These are phyloP conservation scores for Brachionus koreanus DNA, from an alignment of 1,140 invertebrate genomes.

Conservation along the genomic window DNA sequence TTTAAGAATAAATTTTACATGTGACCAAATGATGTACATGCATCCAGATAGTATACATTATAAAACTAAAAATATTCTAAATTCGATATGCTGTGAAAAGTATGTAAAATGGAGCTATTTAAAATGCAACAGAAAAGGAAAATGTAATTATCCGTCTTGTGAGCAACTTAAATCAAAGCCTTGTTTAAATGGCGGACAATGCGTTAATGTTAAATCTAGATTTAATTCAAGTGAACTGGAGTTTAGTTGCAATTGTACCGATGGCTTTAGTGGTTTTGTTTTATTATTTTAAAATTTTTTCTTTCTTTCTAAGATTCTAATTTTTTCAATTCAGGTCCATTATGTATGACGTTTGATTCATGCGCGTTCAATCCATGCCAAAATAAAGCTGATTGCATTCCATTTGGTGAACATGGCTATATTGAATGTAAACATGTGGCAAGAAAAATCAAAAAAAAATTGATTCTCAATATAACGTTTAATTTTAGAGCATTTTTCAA, in stretches of 20 bases:
- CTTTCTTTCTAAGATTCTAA: background rate
- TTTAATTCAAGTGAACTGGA: background rate
- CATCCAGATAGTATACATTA: background rate
- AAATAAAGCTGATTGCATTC: background rate
- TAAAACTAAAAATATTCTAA: background rate
- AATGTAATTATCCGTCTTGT: background rate
- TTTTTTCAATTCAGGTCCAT: background rate
- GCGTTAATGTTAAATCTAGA: background rate
- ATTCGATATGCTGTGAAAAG: background rate
- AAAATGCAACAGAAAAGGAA: background rate
- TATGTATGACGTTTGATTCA: background rate
- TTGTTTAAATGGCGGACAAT: background rate
- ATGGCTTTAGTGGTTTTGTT: background rate
- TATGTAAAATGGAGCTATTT: background rate
- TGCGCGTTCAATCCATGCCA: background rate
- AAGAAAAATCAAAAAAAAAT: background rate
- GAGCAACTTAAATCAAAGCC: background rate
- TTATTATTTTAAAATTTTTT: background rate
- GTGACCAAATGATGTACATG: background rate
- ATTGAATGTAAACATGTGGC: background rate
- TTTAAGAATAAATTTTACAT: background rate
- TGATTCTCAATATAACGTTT: background rate
- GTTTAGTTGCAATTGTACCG: background rate
- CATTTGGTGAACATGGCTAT: background rate
- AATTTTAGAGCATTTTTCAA: background rate